Evolutionary conservation across 2,797 vertebrate species (phyloP).

Genomic region (Geotrypetes seraphini): DNA sequence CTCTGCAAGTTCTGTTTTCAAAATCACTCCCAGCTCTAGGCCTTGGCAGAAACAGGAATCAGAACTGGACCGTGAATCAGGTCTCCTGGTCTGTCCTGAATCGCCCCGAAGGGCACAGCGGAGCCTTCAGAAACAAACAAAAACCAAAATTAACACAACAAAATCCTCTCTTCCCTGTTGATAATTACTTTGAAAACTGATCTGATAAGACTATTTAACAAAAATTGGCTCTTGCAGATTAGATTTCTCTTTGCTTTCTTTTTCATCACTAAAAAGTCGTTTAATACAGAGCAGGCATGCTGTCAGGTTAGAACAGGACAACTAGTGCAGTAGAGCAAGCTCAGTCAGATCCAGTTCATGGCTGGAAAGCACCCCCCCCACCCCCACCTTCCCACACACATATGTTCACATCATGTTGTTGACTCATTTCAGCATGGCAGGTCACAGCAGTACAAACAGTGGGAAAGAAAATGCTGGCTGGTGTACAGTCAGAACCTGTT

Average conservation of each 20-base stretch:
- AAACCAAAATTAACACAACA: too few relatives aligned
- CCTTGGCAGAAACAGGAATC: too few relatives aligned
- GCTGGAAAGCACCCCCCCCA: background rate
- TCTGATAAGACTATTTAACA: background rate
- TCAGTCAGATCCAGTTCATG: background rate
- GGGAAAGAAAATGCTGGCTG: constrained; percentile 19
- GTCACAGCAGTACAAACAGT: constrained; percentile 40
- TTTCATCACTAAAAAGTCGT: background rate
- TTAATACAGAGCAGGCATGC: background rate
- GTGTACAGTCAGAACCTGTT: constrained; percentile 45
- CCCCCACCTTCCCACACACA: too few relatives aligned
- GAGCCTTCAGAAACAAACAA: too few relatives aligned
- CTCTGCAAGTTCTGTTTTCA: too few relatives aligned
- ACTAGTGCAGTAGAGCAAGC: background rate
- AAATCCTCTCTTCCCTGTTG: too few relatives aligned
- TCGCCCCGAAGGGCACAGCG: too few relatives aligned
- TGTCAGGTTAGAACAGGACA: background rate
- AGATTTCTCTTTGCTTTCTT: constrained; percentile 1
- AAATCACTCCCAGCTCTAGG: too few relatives aligned
- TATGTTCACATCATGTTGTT: too few relatives aligned
- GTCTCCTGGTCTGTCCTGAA: too few relatives aligned
- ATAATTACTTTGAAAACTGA: background rate
- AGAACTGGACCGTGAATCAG: too few relatives aligned
- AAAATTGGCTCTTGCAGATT: too few relatives aligned
- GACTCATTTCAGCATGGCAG: constrained; percentile 39